phyloP scores from a whole-genome alignment of 1,140 invertebrate genomes.

The Drosophila seguyi region DNA sequence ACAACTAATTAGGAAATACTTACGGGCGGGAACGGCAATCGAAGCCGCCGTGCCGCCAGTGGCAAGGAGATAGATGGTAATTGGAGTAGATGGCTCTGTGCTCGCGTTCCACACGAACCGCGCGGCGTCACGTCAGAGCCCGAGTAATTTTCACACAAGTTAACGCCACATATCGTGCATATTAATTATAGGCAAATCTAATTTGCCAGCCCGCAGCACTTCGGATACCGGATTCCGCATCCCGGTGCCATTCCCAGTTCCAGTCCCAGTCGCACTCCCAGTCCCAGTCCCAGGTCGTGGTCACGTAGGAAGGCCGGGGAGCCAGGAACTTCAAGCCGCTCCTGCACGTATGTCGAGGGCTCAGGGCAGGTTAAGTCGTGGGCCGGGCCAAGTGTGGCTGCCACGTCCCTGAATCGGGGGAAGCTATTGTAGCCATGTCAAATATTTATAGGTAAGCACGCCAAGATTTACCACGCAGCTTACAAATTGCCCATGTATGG shows the following conservation, averaged over 20 bases:
- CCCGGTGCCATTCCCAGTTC: background rate
- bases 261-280: background rate
- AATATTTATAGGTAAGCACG: conserved; percentile 80
- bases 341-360: conserved; percentile 63
- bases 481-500: conserved; percentile 57
- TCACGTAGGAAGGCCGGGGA: conserved; percentile 55
- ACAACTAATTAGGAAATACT: conserved; percentile 74
- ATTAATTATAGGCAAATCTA: conserved; percentile 79
- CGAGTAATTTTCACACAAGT: conserved; percentile 81
- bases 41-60: conserved; percentile 42
- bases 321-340: conserved; percentile 20
- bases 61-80: conserved; percentile 33
- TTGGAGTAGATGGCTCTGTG: conserved; percentile 43
- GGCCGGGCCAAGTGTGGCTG: conserved; percentile 27
- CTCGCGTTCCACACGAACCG: conserved; percentile 52
- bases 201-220: conserved; percentile 64
- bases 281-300: conserved; percentile 12
- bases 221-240: conserved; percentile 19
- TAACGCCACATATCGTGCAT: conserved; percentile 81
- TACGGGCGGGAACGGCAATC: conserved; percentile 46
- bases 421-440: conserved; percentile 73
- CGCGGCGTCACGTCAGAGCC: conserved; percentile 66
- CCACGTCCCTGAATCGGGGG: conserved; percentile 41
- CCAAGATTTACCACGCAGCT: conserved; percentile 65
- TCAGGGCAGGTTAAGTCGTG: conserved; percentile 1